Base-by-base conservation (phyloP, 2,888 invertebrate genomes). In the Drosophila affinis region DNA sequence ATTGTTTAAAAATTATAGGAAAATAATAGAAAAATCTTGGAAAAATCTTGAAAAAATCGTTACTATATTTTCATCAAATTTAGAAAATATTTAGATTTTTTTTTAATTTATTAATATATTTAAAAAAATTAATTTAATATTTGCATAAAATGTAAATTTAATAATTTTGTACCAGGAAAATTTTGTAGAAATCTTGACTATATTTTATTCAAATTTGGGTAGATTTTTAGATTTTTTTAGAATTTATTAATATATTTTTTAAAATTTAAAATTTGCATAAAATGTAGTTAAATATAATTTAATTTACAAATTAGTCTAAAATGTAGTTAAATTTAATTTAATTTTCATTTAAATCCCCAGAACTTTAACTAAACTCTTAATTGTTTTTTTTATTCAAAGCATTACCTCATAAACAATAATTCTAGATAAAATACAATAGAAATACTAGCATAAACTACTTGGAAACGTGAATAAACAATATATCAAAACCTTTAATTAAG, bases 401-500 rank as follows among this genome's bases (percentile, higher is more conserved):
- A 48, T 65, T 69, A 54, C 14, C 7, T 51, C 27, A 62, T 9
- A 18, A 17, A 56, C 10, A 70, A 44, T n/a, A 39, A 14, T 21
- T 2, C 18, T 1, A 21, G 21, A 21, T 21, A 21, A 3, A 21
- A 21, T 47, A 55, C 24, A 24, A 24, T 24, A 27, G 56, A 51
- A 34, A 4, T 49, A 29, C 58, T 29, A 39, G 24, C 21, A 3
- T 46, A 39, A 5, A 5, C 10, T 47, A 24, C 24, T 24, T 6
- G 5, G 0, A 24, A 0, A 39, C 27, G 14, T 27, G 56, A 56
- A 47, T 32, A 52, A 17, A 34, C n/a, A 29, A 27, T 46, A 46
- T 54, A 32, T 57, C 44, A 53, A 48, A 44, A 52, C 21, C 24
- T 21, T 24, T 69, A 45, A 68, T 69, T 68, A 39, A 48, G 9